Percentiles rank a stretch among this genome's conserved stretches.
Evolutionary conservation across 2,797 vertebrate genomes (phyloP).

Genomic region (Pangasius macronema): DNA sequence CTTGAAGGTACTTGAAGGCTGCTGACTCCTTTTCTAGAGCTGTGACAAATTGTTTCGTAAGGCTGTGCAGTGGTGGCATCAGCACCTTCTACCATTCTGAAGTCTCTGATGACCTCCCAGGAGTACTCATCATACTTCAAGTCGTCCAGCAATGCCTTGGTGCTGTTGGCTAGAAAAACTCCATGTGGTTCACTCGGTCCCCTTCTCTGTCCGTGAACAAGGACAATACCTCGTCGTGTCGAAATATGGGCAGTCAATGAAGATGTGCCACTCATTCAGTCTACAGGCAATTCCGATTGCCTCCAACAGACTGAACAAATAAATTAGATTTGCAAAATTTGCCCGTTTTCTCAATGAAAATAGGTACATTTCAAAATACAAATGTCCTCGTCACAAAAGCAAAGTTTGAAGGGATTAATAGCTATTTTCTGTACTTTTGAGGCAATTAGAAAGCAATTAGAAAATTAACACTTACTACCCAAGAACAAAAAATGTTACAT

Average conservation of each 20-base stretch:
- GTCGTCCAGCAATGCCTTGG: neutral
- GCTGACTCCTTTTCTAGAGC: neutral
- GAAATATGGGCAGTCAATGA: conserved; percentile 20
- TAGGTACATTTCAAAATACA: no score
- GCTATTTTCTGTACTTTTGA: neutral
- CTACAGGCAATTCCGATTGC: no score
- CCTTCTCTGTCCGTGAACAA: no score
- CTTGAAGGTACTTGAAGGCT: no score
- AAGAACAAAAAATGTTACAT: neutral
- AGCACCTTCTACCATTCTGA: neutral
- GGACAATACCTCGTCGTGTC: no score
- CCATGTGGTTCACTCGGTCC: no score
- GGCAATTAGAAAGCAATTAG: neutral
- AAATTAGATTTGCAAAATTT: no score
- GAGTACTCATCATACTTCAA: neutral
- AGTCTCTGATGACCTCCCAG: neutral
- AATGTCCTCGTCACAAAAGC: no score
- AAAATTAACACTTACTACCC: neutral
- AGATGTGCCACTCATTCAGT: conserved; percentile 4
- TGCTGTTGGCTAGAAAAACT: no score
- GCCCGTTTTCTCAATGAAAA: no score
- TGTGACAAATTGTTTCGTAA: neutral
- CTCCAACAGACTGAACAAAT: no score
- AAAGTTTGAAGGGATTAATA: neutral
- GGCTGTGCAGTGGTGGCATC: neutral